Conservation (phyloP, 92 coral and sea anemone genomes). For the Virgularia gustaviana region DNA sequence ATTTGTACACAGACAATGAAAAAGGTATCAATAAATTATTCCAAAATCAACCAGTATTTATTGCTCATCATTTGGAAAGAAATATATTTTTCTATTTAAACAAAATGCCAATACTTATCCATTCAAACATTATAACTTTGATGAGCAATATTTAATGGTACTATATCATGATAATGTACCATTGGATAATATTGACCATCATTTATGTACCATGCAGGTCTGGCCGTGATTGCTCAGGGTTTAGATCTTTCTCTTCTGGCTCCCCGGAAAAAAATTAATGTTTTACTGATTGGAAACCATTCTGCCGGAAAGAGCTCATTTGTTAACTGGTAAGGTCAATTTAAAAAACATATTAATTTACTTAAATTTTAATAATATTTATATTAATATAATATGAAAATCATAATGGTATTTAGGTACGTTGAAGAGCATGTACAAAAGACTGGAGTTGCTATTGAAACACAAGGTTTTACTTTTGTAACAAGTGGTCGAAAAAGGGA, state of each 20-base stretch:
- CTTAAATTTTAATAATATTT: not conserved
- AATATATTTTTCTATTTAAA: not conserved
- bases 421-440: constrained; percentile 93
- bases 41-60: too few relatives aligned
- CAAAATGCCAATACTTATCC: not conserved
- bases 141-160: not conserved
- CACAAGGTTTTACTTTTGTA: constrained; percentile 95
- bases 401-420: constrained; percentile 56
- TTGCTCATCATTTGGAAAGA: too few relatives aligned
- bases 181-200: not conserved
- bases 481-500: constrained; percentile 97
- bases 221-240: constrained; percentile 82
- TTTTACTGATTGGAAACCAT: constrained; percentile 87
- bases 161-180: not conserved
- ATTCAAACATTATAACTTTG: not conserved
- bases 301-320: constrained; percentile 98
- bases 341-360: not conserved
- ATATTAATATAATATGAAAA: not conserved
- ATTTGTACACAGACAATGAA: constrained; percentile 81
- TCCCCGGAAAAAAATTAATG: constrained; percentile 89
- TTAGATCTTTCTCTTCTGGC: constrained; percentile 77
- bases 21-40: too few relatives aligned
- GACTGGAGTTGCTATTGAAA: constrained; percentile 98
- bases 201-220: constrained; percentile 47
- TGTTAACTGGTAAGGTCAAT: constrained; percentile 72